A percentile compares a stretch with the other conserved stretches of the same genome.
These are phyloP conservation scores for Phortica okadai DNA, from an alignment of 2,888 invertebrate species.

Conservation along the genomic window DNA sequence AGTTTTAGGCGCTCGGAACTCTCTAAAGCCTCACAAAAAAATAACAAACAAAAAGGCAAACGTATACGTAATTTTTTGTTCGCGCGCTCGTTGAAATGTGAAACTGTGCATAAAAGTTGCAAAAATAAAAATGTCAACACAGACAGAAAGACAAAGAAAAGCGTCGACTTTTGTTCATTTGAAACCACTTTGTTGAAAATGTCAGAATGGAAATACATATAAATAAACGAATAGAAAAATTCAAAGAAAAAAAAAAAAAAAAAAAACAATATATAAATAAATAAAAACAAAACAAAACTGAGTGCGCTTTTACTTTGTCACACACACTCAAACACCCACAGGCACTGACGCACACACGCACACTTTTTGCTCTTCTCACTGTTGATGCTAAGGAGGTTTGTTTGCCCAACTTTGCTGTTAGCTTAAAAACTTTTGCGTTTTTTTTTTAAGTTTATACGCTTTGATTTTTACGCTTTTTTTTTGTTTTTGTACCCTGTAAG, in stretches of 20 bases:
- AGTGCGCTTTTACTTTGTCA: no score
- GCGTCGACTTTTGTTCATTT: not conserved
- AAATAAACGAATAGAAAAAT: constrained; percentile 56
- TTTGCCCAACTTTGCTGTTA: not conserved
- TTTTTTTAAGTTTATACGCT: not conserved
- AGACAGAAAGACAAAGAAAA: constrained; percentile 8
- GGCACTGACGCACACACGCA: no score
- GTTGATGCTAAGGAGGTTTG: not conserved
- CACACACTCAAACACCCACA: no score
- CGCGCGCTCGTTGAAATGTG: constrained; percentile 63
- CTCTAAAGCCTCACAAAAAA: not conserved
- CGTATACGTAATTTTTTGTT: not conserved
- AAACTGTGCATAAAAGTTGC: constrained; percentile 52
- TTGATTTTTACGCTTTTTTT: not conserved
- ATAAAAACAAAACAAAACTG: not conserved
- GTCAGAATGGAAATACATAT: constrained; percentile 20
- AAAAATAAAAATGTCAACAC: constrained; percentile 17
- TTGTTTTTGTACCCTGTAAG: not conserved
- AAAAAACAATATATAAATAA: not conserved
- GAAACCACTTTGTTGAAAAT: not conserved
- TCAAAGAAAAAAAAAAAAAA: constrained; percentile 44
- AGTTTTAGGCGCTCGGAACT: constrained; percentile 11
- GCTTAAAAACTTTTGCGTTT: constrained; percentile 13
- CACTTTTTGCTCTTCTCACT: no score
- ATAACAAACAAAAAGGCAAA: constrained; percentile 36